Evolutionary conservation across 2,113 vertebrate species (phyloP).

Genomic region (Pica pica): DNA sequence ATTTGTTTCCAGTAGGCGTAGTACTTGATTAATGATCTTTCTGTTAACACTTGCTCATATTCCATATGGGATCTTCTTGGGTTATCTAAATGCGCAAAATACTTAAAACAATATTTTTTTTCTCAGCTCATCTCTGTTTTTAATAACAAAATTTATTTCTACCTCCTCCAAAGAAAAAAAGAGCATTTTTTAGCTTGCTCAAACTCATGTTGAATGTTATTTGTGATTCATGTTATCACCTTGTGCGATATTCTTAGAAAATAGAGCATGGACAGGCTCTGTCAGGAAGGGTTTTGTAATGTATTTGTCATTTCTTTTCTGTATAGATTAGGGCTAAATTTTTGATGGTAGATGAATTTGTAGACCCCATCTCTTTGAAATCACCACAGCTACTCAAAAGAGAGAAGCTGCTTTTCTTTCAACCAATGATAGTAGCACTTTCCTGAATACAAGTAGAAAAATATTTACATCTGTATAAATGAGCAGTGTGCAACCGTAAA

Average conservation of each 20-base stretch:
- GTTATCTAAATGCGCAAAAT: constrained; percentile 9
- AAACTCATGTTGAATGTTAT: neutral
- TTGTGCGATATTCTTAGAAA: neutral
- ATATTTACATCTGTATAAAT: constrained; percentile 38
- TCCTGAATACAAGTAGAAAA: neutral
- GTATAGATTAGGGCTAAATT: neutral
- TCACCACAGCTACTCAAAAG: neutral
- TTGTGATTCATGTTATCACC: neutral
- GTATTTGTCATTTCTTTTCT: constrained; percentile 1
- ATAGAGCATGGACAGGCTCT: neutral
- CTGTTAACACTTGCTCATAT: constrained; percentile 38
- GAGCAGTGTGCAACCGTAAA: constrained; percentile 25
- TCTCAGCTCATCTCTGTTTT: neutral
- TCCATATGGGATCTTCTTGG: constrained; percentile 12
- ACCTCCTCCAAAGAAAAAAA: neutral
- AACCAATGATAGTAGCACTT: neutral
- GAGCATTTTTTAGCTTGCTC: neutral
- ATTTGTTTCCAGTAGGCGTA: constrained; percentile 29
- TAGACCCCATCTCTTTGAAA: neutral
- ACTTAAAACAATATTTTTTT: neutral
- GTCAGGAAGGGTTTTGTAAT: neutral
- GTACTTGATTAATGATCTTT: constrained; percentile 43
- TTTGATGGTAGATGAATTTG: neutral
- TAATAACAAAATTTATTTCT: neutral
- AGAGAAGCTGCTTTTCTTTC: neutral